Evolutionary conservation across 2,888 invertebrate species (phyloP).

Genomic region (Cephus spinipes): DNA sequence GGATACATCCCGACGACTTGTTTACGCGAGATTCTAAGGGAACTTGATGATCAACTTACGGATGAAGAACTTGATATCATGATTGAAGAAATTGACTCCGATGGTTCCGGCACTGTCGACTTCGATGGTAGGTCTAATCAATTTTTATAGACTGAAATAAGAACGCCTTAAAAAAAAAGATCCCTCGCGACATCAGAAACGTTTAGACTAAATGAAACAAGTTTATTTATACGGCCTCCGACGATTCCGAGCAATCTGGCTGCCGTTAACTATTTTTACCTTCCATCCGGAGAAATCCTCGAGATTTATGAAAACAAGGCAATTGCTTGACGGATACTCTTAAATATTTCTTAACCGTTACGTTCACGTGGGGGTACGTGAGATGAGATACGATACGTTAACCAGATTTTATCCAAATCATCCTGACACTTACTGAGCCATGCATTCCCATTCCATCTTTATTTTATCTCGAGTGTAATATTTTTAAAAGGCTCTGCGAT

Average conservation of each 20-base stretch:
- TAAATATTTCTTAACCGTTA: background rate
- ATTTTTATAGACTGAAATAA: conserved; percentile 6
- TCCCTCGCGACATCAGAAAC: conserved; percentile 28
- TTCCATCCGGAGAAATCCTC: conserved; percentile 23
- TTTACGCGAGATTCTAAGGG: conserved; percentile 93
- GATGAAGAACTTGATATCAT: conserved; percentile 95
- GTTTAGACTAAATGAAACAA: conserved; percentile 31
- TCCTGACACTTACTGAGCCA: background rate
- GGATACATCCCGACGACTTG: conserved; percentile 94
- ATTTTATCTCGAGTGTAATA: background rate
- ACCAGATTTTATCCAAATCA: background rate
- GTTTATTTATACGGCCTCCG: conserved; percentile 37
- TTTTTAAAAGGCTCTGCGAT: background rate
- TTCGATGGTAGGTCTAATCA: conserved; percentile 83
- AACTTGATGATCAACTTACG: conserved; percentile 95
- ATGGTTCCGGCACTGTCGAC: conserved; percentile 98
- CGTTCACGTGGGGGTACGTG: background rate
- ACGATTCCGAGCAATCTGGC: conserved; percentile 23
- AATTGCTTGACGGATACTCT: background rate
- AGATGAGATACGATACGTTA: background rate
- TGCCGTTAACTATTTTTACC: conserved; percentile 28
- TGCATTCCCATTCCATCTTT: background rate
- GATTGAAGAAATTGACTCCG: conserved; percentile 98
- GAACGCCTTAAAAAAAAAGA: conserved; percentile 12
- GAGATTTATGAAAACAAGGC: conserved; percentile 28